Evolutionary conservation across 2,797 vertebrate genomes (phyloP).

Genomic region (Pangasius macronema): DNA sequence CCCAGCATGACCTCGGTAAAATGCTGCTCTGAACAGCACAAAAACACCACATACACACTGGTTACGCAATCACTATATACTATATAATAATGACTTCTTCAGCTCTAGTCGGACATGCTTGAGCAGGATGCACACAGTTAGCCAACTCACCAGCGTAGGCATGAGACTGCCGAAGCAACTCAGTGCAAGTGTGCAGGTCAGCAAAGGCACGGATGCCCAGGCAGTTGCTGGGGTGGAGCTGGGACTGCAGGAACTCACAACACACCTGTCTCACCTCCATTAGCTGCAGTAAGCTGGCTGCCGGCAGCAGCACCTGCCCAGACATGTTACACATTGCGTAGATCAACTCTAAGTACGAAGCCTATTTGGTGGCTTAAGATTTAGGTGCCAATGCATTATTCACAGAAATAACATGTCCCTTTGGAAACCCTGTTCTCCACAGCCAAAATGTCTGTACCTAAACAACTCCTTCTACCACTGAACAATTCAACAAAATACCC

Average conservation of each 20-base stretch:
- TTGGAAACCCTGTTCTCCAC: slow-evolving; percentile 19
- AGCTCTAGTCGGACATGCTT: background rate
- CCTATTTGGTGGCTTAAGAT: background rate
- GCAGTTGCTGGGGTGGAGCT: slow-evolving; percentile 94
- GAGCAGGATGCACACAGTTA: background rate
- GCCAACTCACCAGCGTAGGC: slow-evolving; percentile 86
- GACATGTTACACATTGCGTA: background rate
- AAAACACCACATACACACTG: slow-evolving; percentile 43
- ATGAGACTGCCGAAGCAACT: slow-evolving; percentile 89
- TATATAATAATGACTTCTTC: too few relatives aligned
- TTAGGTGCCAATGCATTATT: background rate
- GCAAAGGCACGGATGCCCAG: slow-evolving; percentile 94
- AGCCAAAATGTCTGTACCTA: background rate
- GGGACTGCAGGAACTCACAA: slow-evolving; percentile 94
- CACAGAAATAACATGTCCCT: slow-evolving; percentile 7
- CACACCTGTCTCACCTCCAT: slow-evolving; percentile 94
- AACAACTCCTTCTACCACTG: background rate
- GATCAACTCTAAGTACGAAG: background rate
- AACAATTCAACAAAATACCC: background rate
- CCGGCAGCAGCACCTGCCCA: slow-evolving; percentile 87
- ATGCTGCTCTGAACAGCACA: slow-evolving; percentile 88
- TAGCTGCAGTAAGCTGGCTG: slow-evolving; percentile 90
- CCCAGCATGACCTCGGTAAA: slow-evolving; percentile 94
- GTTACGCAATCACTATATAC: background rate
- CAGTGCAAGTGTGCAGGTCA: slow-evolving; percentile 89